These are phyloP conservation scores for Melipona quadrifasciata DNA, from an alignment of 1,140 invertebrate species.

Conservation along the genomic window DNA sequence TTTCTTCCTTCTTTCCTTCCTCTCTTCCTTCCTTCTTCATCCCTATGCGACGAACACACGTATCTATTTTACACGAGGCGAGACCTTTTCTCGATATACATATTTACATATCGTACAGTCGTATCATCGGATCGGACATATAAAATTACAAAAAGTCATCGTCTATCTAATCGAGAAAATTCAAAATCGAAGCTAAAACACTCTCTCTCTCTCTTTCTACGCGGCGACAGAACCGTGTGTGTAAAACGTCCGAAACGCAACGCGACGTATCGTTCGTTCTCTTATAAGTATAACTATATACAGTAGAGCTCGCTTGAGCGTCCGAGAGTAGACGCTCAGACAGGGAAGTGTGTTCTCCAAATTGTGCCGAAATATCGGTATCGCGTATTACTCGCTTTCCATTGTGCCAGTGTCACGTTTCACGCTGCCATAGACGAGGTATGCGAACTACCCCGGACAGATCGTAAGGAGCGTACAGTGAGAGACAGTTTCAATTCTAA, in stretches of 20 bases:
- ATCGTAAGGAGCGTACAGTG: no score
- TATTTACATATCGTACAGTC: conserved; percentile 82
- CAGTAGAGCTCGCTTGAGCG: no score
- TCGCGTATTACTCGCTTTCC: no score
- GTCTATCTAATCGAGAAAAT: conserved; percentile 63
- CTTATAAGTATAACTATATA: conserved; percentile 9
- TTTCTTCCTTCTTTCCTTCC: background rate
- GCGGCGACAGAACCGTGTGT: conserved; percentile 16
- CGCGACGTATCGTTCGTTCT: conserved; percentile 20
- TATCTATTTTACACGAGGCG: conserved; percentile 81
- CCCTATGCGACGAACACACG: conserved; percentile 67
- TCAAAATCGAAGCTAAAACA: conserved; percentile 60
- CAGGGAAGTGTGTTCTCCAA: no score
- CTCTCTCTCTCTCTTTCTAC: conserved; percentile 40
- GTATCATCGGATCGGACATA: conserved; percentile 57
- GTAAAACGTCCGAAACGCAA: conserved; percentile 13
- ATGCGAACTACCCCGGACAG: no score
- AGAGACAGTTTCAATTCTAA: no score
- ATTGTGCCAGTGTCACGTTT: no score
- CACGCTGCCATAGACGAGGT: no score
- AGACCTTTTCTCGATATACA: conserved; percentile 76
- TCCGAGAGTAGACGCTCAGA: no score
- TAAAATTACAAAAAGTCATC: conserved; percentile 70
- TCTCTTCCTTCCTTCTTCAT: conserved; percentile 38
- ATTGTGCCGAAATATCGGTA: no score